Conservation (phyloP, 2,888 invertebrate species). For the Plebejus argus region DNA sequence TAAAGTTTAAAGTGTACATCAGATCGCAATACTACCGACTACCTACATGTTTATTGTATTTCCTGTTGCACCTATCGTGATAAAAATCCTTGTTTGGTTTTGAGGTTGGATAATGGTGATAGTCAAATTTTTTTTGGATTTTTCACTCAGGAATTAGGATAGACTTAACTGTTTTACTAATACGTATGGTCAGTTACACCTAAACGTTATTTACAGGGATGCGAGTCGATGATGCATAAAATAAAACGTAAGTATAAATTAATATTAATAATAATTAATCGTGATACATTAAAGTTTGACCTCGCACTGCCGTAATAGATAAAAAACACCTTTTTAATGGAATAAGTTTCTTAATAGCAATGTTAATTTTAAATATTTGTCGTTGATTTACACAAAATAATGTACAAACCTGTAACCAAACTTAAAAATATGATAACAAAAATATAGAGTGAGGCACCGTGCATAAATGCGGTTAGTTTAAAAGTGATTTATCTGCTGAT, state of each 20-base stretch:
- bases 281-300: too few species aligned
- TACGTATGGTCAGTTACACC: too few species aligned
- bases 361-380: too few species aligned
- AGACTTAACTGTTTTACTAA: too few species aligned
- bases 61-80: neutral
- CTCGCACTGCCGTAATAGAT: too few species aligned
- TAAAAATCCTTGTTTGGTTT: neutral
- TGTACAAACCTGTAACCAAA: neutral
- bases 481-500: constrained; percentile 56
- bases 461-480: neutral
- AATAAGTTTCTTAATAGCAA: too few species aligned
- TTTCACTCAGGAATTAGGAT: too few species aligned
- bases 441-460: neutral
- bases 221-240: too few species aligned
- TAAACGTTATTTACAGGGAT: too few species aligned
- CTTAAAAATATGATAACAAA: neutral
- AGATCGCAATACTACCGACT: neutral
- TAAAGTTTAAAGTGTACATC: neutral
- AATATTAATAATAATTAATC: too few species aligned
- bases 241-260: too few species aligned
- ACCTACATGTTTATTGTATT: neutral
- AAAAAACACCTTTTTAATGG: too few species aligned
- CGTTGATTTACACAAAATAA: neutral
- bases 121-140: neutral
- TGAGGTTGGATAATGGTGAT: neutral